Evolutionary conservation across 1,140 invertebrate genomes (phyloP).

Genomic region (Colletes latitarsis): DNA sequence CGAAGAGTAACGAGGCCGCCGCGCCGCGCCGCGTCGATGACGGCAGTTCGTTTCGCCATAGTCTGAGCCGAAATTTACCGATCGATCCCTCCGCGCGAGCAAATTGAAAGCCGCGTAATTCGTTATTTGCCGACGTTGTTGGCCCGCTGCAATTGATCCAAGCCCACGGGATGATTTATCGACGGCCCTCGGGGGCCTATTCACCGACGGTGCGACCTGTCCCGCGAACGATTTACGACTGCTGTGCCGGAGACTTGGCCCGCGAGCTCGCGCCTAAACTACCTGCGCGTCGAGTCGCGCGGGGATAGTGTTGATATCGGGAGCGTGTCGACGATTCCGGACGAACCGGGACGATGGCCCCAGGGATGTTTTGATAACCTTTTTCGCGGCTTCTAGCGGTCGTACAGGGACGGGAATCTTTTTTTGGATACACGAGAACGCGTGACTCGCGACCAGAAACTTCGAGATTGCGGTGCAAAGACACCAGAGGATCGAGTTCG

Average conservation of each 20-base stretch:
- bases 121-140: slow-evolving; percentile 60
- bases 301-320: not conserved
- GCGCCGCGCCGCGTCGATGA: slow-evolving; percentile 4
- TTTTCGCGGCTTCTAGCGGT: not conserved
- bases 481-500: too few relatives aligned
- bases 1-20: slow-evolving; percentile 60
- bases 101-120: slow-evolving; percentile 65
- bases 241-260: not conserved
- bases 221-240: slow-evolving; percentile 33
- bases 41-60: slow-evolving; percentile 6
- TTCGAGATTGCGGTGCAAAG: too few relatives aligned
- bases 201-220: slow-evolving; percentile 7
- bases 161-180: slow-evolving; percentile 57
- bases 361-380: not conserved
- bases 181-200: slow-evolving; percentile 9
- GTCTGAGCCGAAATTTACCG: slow-evolving; percentile 2
- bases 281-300: not conserved
- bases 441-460: too few relatives aligned
- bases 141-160: slow-evolving; percentile 54
- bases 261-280: slow-evolving; percentile 1
- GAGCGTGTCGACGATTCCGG: not conserved
- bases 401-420: too few relatives aligned
- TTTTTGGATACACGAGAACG: too few relatives aligned
- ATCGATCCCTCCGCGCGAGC: slow-evolving; percentile 25
- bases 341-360: not conserved